Conservation (phyloP, 2,888 invertebrate genomes). For the Drosophila meridionalis region DNA sequence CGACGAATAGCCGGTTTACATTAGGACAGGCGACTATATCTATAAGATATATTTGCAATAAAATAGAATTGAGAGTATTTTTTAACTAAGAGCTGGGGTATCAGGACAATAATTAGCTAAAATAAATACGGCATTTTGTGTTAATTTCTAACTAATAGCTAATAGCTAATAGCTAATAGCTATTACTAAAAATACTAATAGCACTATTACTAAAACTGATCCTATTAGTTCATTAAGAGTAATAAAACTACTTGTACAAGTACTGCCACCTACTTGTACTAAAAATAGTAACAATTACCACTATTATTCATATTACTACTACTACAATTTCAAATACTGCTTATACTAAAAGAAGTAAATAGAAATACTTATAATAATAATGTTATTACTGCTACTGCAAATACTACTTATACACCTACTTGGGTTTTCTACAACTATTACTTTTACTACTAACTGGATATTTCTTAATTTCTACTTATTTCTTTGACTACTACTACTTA, state of each 20-base stretch:
- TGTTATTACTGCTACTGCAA: background rate
- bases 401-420: background rate
- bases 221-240: background rate
- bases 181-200: background rate
- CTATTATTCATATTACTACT: too few relatives aligned
- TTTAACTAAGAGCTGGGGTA: background rate
- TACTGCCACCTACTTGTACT: background rate
- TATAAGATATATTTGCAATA: slow-evolving; percentile 3
- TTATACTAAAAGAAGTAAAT: background rate
- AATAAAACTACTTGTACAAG: background rate
- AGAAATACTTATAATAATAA: too few relatives aligned
- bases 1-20: background rate
- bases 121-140: background rate
- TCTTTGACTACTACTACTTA: background rate
- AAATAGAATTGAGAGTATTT: background rate
- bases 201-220: background rate
- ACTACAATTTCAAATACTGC: background rate
- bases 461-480: too few relatives aligned
- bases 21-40: background rate
- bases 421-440: background rate
- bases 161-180: background rate
- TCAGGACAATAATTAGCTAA: background rate
- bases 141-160: background rate
- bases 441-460: background rate
- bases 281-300: background rate